Evolutionary conservation across 1,140 invertebrate genomes (phyloP).

Genomic region (Cyrtorhinus lividipennis): DNA sequence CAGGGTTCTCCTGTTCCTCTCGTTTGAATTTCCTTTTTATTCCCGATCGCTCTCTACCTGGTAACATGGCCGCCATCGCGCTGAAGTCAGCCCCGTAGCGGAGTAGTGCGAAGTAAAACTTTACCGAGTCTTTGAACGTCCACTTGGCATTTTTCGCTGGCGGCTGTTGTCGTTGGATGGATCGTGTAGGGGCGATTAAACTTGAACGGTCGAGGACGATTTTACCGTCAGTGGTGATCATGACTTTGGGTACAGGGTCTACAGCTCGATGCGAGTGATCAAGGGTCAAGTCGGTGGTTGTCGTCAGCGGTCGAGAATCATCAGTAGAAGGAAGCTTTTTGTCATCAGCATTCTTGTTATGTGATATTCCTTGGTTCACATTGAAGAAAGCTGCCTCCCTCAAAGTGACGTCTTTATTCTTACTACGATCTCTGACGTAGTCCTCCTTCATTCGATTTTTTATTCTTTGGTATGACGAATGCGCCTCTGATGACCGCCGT

Average conservation of each 20-base stretch:
- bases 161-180: too few species aligned
- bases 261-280: too few species aligned
- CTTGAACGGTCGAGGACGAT: too few species aligned
- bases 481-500: background rate
- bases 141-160: too few species aligned
- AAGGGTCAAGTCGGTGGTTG: too few species aligned
- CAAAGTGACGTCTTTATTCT: background rate
- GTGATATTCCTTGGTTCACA: background rate
- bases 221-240: too few species aligned
- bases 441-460: background rate
- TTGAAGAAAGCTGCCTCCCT: background rate
- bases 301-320: too few species aligned
- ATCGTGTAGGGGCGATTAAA: too few species aligned
- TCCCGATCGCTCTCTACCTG: background rate
- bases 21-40: background rate
- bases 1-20: background rate
- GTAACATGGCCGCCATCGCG: background rate
- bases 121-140: background rate
- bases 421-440: background rate
- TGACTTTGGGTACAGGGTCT: too few species aligned
- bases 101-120: background rate
- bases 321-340: too few species aligned
- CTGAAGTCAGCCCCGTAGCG: background rate
- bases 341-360: too few species aligned
- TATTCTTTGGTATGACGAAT: background rate